phyloP scores from a whole-genome alignment of 1,140 invertebrate genomes.

The Maniola jurtina region DNA sequence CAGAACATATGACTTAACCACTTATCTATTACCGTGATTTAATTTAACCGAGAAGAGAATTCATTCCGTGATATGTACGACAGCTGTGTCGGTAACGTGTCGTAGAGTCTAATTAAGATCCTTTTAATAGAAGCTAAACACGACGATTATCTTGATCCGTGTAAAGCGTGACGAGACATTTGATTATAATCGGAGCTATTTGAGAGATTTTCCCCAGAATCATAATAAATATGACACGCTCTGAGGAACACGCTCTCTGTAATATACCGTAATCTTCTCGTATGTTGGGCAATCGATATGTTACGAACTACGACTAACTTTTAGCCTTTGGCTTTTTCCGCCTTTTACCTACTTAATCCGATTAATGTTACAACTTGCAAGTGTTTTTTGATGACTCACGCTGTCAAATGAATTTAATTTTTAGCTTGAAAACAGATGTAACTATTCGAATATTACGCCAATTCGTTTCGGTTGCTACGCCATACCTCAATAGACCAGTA shows the following conservation, averaged over 20 bases:
- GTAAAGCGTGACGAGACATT: conserved; percentile 21
- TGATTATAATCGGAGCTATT: conserved; percentile 21
- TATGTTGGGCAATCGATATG: conserved; percentile 7
- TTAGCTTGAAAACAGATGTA: background rate
- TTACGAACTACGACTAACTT: background rate
- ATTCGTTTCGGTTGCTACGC: no score
- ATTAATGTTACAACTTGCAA: background rate
- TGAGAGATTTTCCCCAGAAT: conserved; percentile 22
- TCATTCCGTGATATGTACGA: background rate
- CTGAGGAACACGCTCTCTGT: conserved; percentile 22
- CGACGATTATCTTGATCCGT: conserved; percentile 15
- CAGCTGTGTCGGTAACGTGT: background rate
- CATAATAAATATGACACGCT: conserved; percentile 31
- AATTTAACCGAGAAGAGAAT: no score
- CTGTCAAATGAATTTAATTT: no score
- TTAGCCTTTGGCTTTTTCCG: background rate
- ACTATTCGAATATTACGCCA: background rate
- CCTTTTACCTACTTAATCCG: background rate
- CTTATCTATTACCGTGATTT: no score
- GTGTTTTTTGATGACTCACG: no score
- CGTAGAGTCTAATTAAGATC: background rate
- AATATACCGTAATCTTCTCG: conserved; percentile 21
- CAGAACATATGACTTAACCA: no score
- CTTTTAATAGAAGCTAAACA: conserved; percentile 13
- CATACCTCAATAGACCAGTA: no score